Evolutionary conservation across 2,888 invertebrate species (phyloP), one percentile per base, ranked within the genome.

Genomic region (Pilophorus perplexus): DNA sequence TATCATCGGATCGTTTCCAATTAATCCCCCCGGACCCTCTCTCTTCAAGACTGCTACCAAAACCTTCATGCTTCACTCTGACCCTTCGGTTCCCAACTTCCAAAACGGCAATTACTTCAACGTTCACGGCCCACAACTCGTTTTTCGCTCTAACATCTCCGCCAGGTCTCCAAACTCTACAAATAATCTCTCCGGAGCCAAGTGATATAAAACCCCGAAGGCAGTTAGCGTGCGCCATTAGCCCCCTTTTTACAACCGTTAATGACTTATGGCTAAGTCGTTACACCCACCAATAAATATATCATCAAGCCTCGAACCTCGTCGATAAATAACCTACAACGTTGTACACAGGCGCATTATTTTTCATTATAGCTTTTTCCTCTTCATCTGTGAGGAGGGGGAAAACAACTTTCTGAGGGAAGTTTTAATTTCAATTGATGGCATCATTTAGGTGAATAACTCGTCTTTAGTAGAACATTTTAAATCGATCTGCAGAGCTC

Each of bases 1-100:
- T 66, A 66, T 66, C 66, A 66, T 46, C 55, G 44, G 55, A 66
- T 23, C 57, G 57, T 57, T 66, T 66, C 57, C 66, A 66, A 66
- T 66, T 66, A 66, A 66, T 66, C 52, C 52, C 57, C 57, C 27
- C 52, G 6, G 25, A 22, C 42, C 59, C 10, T 14, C 38, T 40
- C 16, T 16, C 16, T 3, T 5, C 8, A 8, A 1, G 18, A 38
- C n/a, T 20, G 28, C 52, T 25, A 27, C 27, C 27, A 27, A 18
- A 28, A 55, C 59, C 40, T 59, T 59, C 59, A 2, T 1, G 27
- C 25, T n/a, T 25, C 46, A 62, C 22, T 33, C 28, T 62, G 46
- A 33, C 16, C 33, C 44, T 37, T 46, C 33, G 22, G 44, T 28
- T 44, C 44, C 27, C 46, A 44, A 37, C 38, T 62, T 62, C 33